Evolutionary conservation across 2,888 invertebrate species (phyloP).

Genomic region (Plebejus argus): DNA sequence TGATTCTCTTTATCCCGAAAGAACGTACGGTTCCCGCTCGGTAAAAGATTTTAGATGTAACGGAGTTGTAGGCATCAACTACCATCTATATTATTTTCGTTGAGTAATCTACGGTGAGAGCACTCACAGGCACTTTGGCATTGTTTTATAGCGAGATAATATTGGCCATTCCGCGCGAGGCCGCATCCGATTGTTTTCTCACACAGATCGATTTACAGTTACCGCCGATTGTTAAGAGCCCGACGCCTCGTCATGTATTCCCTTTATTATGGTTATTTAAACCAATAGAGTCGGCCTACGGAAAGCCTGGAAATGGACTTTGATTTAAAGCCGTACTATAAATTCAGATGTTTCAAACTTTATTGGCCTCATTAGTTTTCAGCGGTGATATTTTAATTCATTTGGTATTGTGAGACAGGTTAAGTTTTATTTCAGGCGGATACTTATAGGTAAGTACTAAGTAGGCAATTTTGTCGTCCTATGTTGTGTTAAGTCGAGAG

Average conservation of each 20-base stretch:
- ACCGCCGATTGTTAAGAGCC: conserved; percentile 47
- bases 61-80: too few relatives aligned
- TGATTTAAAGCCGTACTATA: background rate
- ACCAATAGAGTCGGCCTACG: background rate
- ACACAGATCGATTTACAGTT: conserved; percentile 64
- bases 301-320: conserved; percentile 1
- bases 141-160: conserved; percentile 62
- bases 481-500: background rate
- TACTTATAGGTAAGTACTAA: background rate
- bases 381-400: background rate
- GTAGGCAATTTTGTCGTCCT: background rate
- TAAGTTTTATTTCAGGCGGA: background rate
- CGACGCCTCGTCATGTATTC: conserved; percentile 29
- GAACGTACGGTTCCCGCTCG: too few relatives aligned
- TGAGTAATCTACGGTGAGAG: background rate
- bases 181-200: conserved; percentile 60
- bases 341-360: background rate
- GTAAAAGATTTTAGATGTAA: too few relatives aligned
- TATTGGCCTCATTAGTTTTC: background rate
- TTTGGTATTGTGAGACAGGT: background rate
- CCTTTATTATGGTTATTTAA: conserved; percentile 28
- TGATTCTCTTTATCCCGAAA: too few relatives aligned
- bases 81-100: background rate
- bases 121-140: conserved; percentile 42
- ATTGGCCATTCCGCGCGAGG: conserved; percentile 53